Conservation (phyloP, 2,113 vertebrate genomes). For the Neoarius graeffei region DNA sequence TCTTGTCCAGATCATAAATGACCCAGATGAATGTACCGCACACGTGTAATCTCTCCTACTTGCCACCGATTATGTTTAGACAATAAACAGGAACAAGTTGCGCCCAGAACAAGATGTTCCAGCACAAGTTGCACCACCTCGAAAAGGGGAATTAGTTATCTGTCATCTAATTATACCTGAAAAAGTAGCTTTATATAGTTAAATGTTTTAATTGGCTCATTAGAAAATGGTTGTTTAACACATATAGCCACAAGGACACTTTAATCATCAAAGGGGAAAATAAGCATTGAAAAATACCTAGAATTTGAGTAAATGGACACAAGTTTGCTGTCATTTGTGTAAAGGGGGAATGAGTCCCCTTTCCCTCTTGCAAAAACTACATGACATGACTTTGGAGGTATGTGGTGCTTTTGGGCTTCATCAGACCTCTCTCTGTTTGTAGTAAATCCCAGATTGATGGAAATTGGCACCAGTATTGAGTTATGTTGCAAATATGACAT, state of each 20-base stretch:
- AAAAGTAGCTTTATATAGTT: no score
- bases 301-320: background rate
- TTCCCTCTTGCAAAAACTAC: background rate
- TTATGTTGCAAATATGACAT: background rate
- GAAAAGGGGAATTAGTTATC: background rate
- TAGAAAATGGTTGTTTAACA: background rate
- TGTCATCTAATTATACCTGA: background rate
- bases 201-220: background rate
- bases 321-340: background rate
- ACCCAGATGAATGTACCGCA: no score
- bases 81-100: no score
- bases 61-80: no score
- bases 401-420: background rate
- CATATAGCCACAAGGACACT: background rate
- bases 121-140: no score
- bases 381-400: background rate
- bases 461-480: background rate
- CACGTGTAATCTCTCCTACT: no score
- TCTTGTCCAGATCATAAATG: no score
- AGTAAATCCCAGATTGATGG: background rate
- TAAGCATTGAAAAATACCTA: background rate
- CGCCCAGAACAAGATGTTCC: no score
- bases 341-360: background rate
- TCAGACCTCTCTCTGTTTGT: background rate
- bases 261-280: background rate